phyloP scores from a whole-genome alignment of 2,888 invertebrate genomes.

The Eristalinus sepulchralis region DNA sequence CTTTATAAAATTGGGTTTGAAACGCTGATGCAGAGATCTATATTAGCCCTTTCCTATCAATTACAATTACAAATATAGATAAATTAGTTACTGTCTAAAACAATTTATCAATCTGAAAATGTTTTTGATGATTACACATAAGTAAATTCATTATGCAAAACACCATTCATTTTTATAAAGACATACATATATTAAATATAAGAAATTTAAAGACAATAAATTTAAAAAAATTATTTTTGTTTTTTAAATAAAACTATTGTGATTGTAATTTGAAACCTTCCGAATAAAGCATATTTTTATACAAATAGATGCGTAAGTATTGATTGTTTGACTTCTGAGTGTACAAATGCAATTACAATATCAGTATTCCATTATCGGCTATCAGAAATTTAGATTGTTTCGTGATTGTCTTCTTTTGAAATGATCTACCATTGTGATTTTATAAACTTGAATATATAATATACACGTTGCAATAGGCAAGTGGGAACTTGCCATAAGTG shows the following conservation, averaged over 20 bases:
- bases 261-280: constrained; percentile 46
- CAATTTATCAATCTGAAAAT: not conserved
- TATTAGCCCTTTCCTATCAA: not conserved
- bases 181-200: not conserved
- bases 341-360: too few relatives aligned
- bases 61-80: not conserved
- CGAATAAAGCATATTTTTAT: constrained; percentile 14
- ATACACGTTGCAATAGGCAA: too few relatives aligned
- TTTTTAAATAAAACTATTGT: constrained; percentile 47
- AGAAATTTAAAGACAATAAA: not conserved
- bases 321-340: not conserved
- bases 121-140: not conserved
- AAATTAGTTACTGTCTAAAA: not conserved
- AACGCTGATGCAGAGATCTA: not conserved
- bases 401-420: too few relatives aligned
- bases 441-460: too few relatives aligned
- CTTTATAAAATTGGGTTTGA: not conserved
- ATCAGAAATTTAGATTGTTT: too few relatives aligned
- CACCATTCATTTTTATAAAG: not conserved
- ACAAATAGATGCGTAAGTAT: not conserved
- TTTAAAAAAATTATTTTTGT: not conserved
- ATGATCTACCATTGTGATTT: too few relatives aligned
- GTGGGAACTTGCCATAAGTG: too few relatives aligned
- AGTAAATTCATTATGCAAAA: not conserved
- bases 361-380: too few relatives aligned